Conservation (phyloP, 2,113 vertebrate species). For the Podarcis muralis region DNA sequence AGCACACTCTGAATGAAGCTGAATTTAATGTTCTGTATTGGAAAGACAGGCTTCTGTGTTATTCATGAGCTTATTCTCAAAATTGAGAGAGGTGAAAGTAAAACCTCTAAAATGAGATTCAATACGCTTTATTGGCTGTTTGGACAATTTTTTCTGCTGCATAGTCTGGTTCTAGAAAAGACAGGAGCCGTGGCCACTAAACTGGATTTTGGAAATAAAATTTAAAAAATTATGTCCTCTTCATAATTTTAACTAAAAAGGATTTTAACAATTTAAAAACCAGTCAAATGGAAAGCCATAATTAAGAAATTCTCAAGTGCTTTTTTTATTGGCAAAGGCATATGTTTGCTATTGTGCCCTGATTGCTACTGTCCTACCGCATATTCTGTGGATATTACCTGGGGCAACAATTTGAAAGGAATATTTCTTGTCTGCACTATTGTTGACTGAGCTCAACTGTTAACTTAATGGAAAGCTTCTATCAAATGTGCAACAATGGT, state of each 20-base stretch:
- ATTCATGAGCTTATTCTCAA: constrained; percentile 33
- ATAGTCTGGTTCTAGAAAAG: no score
- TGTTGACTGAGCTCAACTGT: no score
- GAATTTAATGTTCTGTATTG: constrained; percentile 26
- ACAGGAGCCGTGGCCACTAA: not conserved
- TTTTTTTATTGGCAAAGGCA: not conserved
- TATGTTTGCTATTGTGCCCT: not conserved
- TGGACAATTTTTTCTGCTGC: not conserved
- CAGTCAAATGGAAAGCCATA: not conserved
- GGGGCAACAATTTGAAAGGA: no score
- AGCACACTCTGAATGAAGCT: constrained; percentile 28
- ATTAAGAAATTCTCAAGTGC: not conserved
- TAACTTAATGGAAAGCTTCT: no score
- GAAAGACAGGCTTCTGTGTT: constrained; percentile 33
- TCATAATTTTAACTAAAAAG: not conserved
- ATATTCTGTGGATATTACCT: not conserved
- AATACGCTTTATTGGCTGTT: not conserved
- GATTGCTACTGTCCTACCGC: not conserved
- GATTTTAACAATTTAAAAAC: not conserved
- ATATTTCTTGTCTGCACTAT: no score
- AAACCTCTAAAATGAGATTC: not conserved
- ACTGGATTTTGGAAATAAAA: not conserved
- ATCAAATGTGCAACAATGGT: no score
- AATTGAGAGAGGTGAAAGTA: constrained; percentile 18
- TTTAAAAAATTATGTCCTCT: not conserved